A percentile compares a stretch with the other conserved stretches of the same genome.
Evolutionary conservation across 1,140 invertebrate species (phyloP).

Genomic region (Drosophila azteca): DNA sequence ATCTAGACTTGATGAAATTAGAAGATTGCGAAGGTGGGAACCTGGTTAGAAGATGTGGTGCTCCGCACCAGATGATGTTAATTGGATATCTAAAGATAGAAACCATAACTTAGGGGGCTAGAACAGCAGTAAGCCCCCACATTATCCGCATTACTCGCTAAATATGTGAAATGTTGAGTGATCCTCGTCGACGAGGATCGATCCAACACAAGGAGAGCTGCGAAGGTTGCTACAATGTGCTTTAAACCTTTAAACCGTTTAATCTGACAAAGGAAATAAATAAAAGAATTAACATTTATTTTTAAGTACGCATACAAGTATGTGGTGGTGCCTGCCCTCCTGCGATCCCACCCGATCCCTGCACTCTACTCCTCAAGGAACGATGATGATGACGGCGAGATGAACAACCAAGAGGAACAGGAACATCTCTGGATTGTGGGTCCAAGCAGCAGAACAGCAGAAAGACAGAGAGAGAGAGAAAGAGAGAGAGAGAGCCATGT

Average conservation of each 20-base stretch:
- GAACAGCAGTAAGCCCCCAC: constrained; percentile 3
- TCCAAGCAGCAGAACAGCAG: background rate
- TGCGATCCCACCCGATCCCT: constrained; percentile 10
- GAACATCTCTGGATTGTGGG: too few relatives aligned
- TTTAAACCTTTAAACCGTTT: constrained; percentile 82
- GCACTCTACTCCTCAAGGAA: constrained; percentile 20
- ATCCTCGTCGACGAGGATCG: constrained; percentile 2
- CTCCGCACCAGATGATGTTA: background rate
- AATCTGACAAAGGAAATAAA: constrained; percentile 82
- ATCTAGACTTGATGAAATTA: constrained; percentile 10
- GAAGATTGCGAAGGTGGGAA: constrained; percentile 24
- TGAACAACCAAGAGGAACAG: constrained; percentile 57
- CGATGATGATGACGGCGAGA: constrained; percentile 60
- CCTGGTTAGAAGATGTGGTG: background rate
- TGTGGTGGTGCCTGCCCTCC: constrained; percentile 30
- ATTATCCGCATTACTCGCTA: constrained; percentile 10
- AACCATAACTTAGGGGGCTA: constrained; percentile 28
- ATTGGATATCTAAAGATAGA: background rate
- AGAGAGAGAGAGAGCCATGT: constrained; percentile 71
- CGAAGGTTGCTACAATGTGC: constrained; percentile 29
- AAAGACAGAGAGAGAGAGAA: constrained; percentile 39
- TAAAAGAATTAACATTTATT: constrained; percentile 82
- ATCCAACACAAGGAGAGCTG: background rate
- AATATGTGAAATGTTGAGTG: constrained; percentile 26
- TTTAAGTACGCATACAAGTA: constrained; percentile 76